These are phyloP conservation scores for Aleiodes alternator DNA, from an alignment of 2,888 invertebrate species.

Conservation along the genomic window DNA sequence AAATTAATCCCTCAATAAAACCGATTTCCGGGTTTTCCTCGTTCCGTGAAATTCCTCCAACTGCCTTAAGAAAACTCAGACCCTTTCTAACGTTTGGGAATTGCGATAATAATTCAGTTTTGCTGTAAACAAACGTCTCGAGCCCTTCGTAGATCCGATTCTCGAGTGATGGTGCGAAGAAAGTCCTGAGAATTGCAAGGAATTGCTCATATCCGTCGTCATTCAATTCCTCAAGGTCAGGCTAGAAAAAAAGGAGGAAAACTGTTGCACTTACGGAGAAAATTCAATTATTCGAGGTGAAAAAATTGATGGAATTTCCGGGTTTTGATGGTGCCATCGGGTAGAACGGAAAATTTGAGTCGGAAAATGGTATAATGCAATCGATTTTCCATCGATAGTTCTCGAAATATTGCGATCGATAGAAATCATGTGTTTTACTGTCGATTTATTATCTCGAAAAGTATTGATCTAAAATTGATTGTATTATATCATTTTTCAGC, in stretches of 20 bases:
- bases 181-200: conserved; percentile 58
- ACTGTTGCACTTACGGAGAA: no score
- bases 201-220: conserved; percentile 1
- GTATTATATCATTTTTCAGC: no score
- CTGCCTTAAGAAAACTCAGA: conserved; percentile 47
- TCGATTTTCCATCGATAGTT: no score
- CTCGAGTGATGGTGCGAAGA: conserved; percentile 64
- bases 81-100: conserved; percentile 56
- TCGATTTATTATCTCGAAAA: no score
- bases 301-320: neutral
- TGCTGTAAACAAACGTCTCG: conserved; percentile 60
- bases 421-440: no score
- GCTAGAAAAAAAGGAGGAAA: no score
- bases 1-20: conserved; percentile 53
- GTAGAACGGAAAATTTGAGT: no score
- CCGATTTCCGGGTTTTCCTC: conserved; percentile 35
- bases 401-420: no score
- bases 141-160: conserved; percentile 58
- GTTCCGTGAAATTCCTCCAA: neutral
- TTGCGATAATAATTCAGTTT: conserved; percentile 43
- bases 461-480: no score
- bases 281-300: neutral
- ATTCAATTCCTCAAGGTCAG: conserved; percentile 5
- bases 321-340: no score
- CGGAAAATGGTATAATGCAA: no score